A percentile compares a stretch with the other conserved stretches of the same genome.
Evolutionary conservation across 2,113 vertebrate species (phyloP).

Genomic region (Cairina moschata): DNA sequence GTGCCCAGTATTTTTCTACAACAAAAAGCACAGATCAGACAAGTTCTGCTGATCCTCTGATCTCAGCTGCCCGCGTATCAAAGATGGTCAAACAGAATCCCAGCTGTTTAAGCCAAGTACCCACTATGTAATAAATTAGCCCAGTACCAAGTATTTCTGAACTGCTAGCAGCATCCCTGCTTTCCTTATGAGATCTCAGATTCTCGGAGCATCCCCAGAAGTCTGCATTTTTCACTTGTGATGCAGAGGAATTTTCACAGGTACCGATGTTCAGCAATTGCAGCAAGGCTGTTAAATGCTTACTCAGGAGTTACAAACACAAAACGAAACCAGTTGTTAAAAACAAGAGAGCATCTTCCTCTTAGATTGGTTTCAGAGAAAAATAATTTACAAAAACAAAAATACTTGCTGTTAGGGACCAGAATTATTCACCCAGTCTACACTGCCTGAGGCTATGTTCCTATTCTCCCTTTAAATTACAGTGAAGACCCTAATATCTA

Average conservation of each 20-base stretch:
- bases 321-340: background rate
- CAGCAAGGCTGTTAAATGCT: background rate
- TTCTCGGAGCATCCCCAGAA: background rate
- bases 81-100: background rate
- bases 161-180: background rate
- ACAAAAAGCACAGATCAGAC: background rate
- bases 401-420: background rate
- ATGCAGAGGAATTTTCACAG: background rate
- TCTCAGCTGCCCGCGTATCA: background rate
- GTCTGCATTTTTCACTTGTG: background rate
- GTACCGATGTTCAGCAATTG: background rate
- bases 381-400: background rate
- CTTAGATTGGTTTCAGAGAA: background rate
- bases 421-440: background rate
- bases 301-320: background rate
- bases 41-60: background rate
- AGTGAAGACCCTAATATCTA: background rate
- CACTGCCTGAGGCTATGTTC: background rate
- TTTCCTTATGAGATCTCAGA: background rate
- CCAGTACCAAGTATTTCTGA: background rate
- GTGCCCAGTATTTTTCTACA: background rate
- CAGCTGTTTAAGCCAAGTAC: background rate
- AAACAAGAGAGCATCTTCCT: background rate
- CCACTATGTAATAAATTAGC: background rate
- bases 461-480: background rate